Evolutionary conservation across 2,888 invertebrate genomes (phyloP), one percentile per base, ranked within the genome.

Genomic region (Tachina fera): DNA sequence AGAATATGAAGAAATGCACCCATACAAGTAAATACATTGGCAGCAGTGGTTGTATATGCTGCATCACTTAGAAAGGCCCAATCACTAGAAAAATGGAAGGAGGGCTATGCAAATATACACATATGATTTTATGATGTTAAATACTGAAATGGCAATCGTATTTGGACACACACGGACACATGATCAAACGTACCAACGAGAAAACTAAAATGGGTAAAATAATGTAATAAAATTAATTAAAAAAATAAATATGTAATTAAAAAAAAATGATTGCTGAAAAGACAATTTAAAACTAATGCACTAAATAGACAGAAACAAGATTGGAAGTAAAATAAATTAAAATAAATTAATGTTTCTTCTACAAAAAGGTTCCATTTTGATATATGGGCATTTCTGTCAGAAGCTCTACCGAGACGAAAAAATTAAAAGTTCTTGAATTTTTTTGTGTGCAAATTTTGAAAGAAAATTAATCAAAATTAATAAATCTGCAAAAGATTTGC

Each of bases 181-280:
- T 39, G 31, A 6, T 5, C 31, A 31, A 31, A 31, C 31, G 31
- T 31, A 31, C 5, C 31, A 14, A 31, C 19, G 10, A n/a, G 19
- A 49, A 14, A 41, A 16, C 9, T 3, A 10, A 22, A 56, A 22
- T 3, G 53, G 49, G 45, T 53, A 56, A 51, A 51, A 10, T 19
- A 49, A 78, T 75, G 67, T 70, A 60, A 78, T 72, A 83, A 83
- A 77, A 70, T 82, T 82, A 75, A 68, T 83, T 79, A 79, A 83
- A 83, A 83, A 79, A 11, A 31, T 49, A 72, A 16, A 61, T 58
- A 53, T 53, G 53, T 58, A 31, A 16, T 58, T 22, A 58, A 31
- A 9, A 58, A 9, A 31, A 22, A 13, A 14, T 14, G 1, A 14
- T 10, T 11, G 31, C 13, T 11, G 31, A 31, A 31, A 31, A 31